phyloP scores from a whole-genome alignment of 2,888 invertebrate genomes.

The Zelleria hepariella region DNA sequence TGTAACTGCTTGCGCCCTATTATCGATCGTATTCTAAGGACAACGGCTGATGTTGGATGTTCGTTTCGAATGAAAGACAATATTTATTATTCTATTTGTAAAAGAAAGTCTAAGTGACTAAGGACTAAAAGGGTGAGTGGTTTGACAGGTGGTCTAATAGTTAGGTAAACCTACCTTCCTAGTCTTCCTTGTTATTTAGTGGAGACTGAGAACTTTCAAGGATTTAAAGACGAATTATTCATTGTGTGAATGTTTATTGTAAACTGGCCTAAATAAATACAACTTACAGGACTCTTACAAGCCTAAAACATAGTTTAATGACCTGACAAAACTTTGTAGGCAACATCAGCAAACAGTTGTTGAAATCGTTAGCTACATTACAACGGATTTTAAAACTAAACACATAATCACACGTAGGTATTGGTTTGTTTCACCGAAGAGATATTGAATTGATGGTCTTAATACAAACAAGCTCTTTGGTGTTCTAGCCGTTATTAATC shows the following conservation, averaged over 20 bases:
- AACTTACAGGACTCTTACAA: background rate
- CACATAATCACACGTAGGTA: background rate
- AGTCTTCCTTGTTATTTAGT: too few relatives aligned
- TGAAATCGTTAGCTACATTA: background rate
- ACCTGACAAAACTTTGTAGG: background rate
- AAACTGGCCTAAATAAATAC: background rate
- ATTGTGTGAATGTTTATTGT: background rate
- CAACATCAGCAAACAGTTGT: background rate
- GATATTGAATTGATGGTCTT: background rate
- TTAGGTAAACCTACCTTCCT: too few relatives aligned
- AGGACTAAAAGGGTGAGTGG: too few relatives aligned
- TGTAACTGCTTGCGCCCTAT: background rate
- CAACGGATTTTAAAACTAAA: background rate
- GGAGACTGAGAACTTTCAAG: background rate
- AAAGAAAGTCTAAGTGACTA: too few relatives aligned
- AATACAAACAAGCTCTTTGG: conserved; percentile 44
- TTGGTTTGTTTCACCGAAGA: background rate
- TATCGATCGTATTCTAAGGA: background rate
- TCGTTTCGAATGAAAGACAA: background rate
- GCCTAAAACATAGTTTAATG: background rate
- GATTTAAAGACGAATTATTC: conserved; percentile 18
- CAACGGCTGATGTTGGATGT: background rate
- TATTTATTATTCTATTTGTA: too few relatives aligned
- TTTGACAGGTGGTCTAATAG: too few relatives aligned
- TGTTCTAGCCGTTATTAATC: conserved; percentile 62